Conservation (phyloP, 2,797 vertebrate genomes). For the Phylloscopus collybita region DNA sequence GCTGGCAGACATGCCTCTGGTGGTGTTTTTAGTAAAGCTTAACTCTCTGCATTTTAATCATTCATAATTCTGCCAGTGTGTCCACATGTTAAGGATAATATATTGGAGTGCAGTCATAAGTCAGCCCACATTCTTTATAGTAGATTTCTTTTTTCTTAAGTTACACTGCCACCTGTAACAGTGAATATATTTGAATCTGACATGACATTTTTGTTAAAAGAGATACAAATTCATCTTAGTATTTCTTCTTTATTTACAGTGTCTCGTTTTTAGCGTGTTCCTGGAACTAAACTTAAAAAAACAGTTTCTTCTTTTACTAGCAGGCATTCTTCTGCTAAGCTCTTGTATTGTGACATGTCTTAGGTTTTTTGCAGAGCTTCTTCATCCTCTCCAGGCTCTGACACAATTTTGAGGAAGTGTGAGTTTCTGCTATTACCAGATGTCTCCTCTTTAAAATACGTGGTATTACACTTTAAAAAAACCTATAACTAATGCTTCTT, state of each 20-base stretch:
- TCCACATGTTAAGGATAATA: background rate
- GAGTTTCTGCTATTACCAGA: constrained; percentile 21
- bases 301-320: constrained; percentile 15
- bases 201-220: background rate
- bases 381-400: background rate
- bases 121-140: background rate
- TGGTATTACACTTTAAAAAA: background rate
- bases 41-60: background rate
- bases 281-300: background rate
- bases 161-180: background rate
- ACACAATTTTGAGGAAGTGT: constrained; percentile 39
- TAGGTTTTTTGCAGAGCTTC: background rate
- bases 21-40: background rate
- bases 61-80: background rate
- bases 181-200: background rate
- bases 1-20: background rate
- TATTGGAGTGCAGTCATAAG: background rate
- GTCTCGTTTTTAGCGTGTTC: background rate
- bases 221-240: background rate
- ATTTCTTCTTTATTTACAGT: background rate
- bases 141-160: background rate
- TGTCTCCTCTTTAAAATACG: background rate
- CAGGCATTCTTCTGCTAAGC: background rate
- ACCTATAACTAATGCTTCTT: background rate
- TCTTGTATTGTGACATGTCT: background rate